Evolutionary conservation across 2,113 vertebrate genomes (phyloP).

Genomic region (Thryonomys swinderianus): DNA sequence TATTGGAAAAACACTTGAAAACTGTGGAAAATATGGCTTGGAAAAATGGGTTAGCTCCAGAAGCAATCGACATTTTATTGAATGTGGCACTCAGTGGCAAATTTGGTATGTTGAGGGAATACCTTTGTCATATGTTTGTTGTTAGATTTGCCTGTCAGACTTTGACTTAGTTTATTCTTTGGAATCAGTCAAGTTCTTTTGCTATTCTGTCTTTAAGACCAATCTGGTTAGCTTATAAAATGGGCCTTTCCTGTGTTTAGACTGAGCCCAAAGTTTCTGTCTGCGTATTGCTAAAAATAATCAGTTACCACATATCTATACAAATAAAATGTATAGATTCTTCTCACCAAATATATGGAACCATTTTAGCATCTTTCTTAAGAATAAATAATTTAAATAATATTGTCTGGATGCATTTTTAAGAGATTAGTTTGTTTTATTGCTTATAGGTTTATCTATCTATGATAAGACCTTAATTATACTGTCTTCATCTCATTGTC

Average conservation of each 20-base stretch:
- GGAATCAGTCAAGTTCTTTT: constrained; percentile 42
- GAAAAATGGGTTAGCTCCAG: constrained; percentile 89
- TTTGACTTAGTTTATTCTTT: constrained; percentile 50
- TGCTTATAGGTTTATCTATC: constrained; percentile 24
- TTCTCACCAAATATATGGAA: not conserved
- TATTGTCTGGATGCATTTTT: constrained; percentile 15
- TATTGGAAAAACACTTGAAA: constrained; percentile 88
- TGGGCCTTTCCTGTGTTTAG: constrained; percentile 15
- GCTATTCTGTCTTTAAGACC: not conserved
- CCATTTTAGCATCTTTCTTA: constrained; percentile 57
- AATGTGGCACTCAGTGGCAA: constrained; percentile 91
- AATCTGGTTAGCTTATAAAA: constrained; percentile 39
- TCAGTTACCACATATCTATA: constrained; percentile 41
- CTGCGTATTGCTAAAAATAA: constrained; percentile 40
- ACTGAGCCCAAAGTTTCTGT: constrained; percentile 29
- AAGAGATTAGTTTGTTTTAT: constrained; percentile 28
- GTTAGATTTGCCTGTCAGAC: not conserved
- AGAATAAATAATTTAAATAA: constrained; percentile 49
- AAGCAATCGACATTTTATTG: constrained; percentile 90
- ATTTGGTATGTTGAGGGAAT: constrained; percentile 88
- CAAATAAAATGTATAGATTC: constrained; percentile 18
- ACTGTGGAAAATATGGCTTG: constrained; percentile 90
- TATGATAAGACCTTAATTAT: not conserved
- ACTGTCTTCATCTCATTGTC: not conserved
- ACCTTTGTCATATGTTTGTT: constrained; percentile 17